Evolutionary conservation across 2,113 vertebrate species (phyloP), one percentile per base, ranked within the genome.

Genomic region (Galemys pyrenaicus): DNA sequence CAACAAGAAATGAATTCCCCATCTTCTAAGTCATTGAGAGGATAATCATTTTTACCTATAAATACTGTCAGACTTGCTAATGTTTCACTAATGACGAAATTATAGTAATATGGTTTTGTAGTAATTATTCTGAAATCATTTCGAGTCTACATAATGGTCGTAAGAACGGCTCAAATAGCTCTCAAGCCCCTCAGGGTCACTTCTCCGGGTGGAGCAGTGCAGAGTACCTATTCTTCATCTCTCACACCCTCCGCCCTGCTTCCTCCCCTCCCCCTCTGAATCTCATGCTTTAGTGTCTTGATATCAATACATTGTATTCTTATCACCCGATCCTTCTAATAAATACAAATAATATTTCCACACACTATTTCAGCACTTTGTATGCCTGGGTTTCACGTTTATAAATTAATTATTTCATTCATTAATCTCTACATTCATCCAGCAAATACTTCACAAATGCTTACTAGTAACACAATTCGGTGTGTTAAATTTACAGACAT

Each of bases 341-440:
- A 90, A 86, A 62, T 5, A 9, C 24, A 86, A 81, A 44, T 22
- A 54, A 22, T 26, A 67, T 62, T 64, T 71, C 46, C 46, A 73
- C 46, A 73, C 56, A 37, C 73, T 20, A 7, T 71, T 87, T 77
- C 44, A 71, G 30, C 58, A 70, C 49, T 70, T 64, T 39, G 49
- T 16, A 84, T 58, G 28, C 39, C 62, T n/a, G 44, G 44, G 6
- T 37, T 78, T 91, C 65, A 28, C 64, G 46, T 83, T 91, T 35
- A 64, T 32, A 78, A 67, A 58, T n/a, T 67, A 91, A 80, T n/a
- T n/a, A 65, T 78, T 71, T 56, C 35, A 92, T 39, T 92, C 20
- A 28, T n/a, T 78, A n/a, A 39, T 39, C 44, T 24, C 70, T 8
- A 58, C 7, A 54, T 5, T 70, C 32, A 46, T 37, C 35, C 54